phyloP scores from a whole-genome alignment of 2,888 invertebrate genomes.

The Elysia crispata region DNA sequence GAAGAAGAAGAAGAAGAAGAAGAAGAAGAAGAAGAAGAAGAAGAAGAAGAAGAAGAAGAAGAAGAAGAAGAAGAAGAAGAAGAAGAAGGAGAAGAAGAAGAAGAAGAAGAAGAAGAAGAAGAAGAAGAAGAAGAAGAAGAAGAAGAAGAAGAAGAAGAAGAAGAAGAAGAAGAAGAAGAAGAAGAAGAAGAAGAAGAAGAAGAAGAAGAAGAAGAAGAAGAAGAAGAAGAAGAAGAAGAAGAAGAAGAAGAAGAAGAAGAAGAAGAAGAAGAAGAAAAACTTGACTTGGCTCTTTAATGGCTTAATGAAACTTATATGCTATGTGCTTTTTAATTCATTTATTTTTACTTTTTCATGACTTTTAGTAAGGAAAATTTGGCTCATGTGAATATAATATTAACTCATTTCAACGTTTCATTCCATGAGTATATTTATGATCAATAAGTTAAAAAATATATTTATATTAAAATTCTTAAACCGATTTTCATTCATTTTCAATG shows the following conservation, averaged over 20 bases:
- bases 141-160: constrained; percentile 1
- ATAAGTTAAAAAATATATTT: too few relatives aligned
- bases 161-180: constrained; percentile 17
- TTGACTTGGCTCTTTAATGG: too few relatives aligned
- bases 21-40: not conserved
- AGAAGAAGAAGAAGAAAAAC: constrained; percentile 19
- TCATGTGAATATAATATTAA: too few relatives aligned
- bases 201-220: constrained; percentile 17
- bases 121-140: not conserved
- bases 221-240: constrained; percentile 32
- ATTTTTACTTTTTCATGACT: too few relatives aligned
- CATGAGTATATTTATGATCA: too few relatives aligned
- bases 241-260: constrained; percentile 34
- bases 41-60: not conserved
- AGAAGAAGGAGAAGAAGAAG: not conserved
- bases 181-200: constrained; percentile 25
- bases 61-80: not conserved
- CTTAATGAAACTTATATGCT: too few relatives aligned
- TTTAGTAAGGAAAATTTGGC: too few relatives aligned
- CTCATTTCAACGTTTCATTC: too few relatives aligned
- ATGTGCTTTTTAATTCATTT: too few relatives aligned
- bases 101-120: not conserved
- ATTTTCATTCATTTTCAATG: too few relatives aligned
- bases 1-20: not conserved
- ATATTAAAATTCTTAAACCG: too few relatives aligned